phyloP scores from a whole-genome alignment of 2,113 vertebrate genomes.

The Scophthalmus maximus region DNA sequence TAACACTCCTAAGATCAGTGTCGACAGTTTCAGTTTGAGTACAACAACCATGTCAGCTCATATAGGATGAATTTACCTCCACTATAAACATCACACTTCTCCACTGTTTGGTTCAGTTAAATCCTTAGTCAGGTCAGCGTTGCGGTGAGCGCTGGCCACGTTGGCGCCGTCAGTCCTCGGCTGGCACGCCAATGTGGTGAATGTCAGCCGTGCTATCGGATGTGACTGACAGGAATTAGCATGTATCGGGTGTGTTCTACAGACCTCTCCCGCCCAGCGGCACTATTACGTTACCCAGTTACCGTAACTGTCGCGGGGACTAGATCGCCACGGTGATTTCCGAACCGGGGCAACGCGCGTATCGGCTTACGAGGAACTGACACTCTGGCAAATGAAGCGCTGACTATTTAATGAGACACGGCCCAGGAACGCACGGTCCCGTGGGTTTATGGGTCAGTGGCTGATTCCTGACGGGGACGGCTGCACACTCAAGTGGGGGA shows the following conservation, averaged over 20 bases:
- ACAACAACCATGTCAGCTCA: no score
- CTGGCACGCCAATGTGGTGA: slow-evolving; percentile 44
- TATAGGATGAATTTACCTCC: not conserved
- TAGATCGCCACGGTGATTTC: slow-evolving; percentile 73
- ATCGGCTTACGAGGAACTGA: slow-evolving; percentile 78
- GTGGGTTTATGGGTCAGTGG: slow-evolving; percentile 59
- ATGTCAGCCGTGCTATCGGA: slow-evolving; percentile 73
- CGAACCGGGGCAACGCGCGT: slow-evolving; percentile 60
- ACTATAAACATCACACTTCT: not conserved
- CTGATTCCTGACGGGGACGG: slow-evolving; percentile 59
- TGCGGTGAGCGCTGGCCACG: slow-evolving; percentile 24
- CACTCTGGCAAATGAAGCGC: slow-evolving; percentile 77
- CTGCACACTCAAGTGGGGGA: slow-evolving; percentile 4
- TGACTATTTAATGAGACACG: slow-evolving; percentile 80
- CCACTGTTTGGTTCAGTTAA: not conserved
- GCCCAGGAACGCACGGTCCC: slow-evolving; percentile 42
- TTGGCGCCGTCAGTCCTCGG: slow-evolving; percentile 37
- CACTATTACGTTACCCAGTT: slow-evolving; percentile 81
- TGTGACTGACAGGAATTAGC: slow-evolving; percentile 79
- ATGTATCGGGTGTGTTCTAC: slow-evolving; percentile 83
- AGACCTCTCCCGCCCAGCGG: slow-evolving; percentile 68
- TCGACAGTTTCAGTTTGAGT: no score
- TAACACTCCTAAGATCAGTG: no score
- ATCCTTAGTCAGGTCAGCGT: slow-evolving; percentile 1
- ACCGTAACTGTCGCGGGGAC: slow-evolving; percentile 73